These are phyloP conservation scores for Bellardia bayeri DNA, from an alignment of 2,888 invertebrate species.

Conservation along the genomic window DNA sequence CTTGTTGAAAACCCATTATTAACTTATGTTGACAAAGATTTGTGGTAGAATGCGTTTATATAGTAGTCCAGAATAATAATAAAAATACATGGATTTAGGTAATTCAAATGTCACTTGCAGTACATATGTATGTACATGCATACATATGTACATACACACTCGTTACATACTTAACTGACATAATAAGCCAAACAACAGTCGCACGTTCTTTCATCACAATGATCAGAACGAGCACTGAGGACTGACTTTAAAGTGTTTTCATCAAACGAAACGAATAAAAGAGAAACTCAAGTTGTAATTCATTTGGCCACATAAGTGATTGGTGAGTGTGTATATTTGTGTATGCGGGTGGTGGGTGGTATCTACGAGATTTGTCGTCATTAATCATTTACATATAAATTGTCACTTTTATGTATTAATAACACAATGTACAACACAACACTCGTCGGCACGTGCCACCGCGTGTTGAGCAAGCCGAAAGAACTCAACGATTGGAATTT, in stretches of 20 bases:
- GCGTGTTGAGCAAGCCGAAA: slow-evolving; percentile 36
- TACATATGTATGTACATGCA: neutral
- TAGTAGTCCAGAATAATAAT: no score
- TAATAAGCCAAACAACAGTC: slow-evolving; percentile 37
- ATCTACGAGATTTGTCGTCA: slow-evolving; percentile 32
- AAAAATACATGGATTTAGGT: neutral
- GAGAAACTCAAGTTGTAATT: slow-evolving; percentile 39
- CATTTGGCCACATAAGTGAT: slow-evolving; percentile 48
- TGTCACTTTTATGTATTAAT: slow-evolving; percentile 70
- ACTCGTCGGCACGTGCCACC: slow-evolving; percentile 63
- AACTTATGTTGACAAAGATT: no score
- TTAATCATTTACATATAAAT: slow-evolving; percentile 70
- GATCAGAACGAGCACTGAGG: slow-evolving; percentile 4
- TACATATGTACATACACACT: neutral
- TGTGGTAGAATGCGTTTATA: no score
- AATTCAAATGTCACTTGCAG: slow-evolving; percentile 25
- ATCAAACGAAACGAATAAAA: slow-evolving; percentile 27
- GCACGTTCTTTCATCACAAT: slow-evolving; percentile 8
- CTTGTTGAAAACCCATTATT: no score
- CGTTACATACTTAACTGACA: neutral
- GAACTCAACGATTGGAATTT: slow-evolving; percentile 55
- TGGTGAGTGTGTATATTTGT: slow-evolving; percentile 6
- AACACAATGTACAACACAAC: slow-evolving; percentile 61
- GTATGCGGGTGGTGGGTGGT: slow-evolving; percentile 19
- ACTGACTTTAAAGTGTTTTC: slow-evolving; percentile 38